These are phyloP conservation scores for Paralvinella palmiformis DNA, from an alignment of 1,140 invertebrate species.

Conservation along the genomic window DNA sequence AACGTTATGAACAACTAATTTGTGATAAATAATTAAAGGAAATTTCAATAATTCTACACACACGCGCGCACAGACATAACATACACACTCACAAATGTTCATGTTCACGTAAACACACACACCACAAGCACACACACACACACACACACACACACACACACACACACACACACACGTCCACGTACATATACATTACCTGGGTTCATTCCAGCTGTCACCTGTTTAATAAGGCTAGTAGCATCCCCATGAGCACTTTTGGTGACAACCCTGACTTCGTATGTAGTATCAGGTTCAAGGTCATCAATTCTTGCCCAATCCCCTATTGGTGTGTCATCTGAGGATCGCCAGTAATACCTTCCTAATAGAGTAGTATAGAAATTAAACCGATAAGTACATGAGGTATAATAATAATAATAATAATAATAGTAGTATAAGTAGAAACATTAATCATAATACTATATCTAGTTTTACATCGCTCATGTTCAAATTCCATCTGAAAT, in stretches of 20 bases:
- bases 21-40: no score
- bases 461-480: not conserved
- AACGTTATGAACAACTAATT: no score
- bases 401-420: not conserved
- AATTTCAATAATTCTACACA: no score
- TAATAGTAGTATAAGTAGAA: not conserved
- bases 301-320: not conserved
- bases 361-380: not conserved
- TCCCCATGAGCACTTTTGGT: slow-evolving; percentile 7
- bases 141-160: no score
- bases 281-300: slow-evolving; percentile 6
- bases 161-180: no score
- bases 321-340: not conserved
- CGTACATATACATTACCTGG: no score
- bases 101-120: no score
- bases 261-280: slow-evolving; percentile 15
- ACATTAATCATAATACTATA: not conserved
- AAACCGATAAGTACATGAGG: not conserved
- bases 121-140: no score
- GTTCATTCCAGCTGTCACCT: slow-evolving; percentile 5
- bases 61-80: no score
- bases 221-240: not conserved
- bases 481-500: no score
- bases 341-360: slow-evolving; percentile 12
- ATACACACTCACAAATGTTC: no score